Conservation (phyloP, 2,113 vertebrate genomes). For the Poeciliopsis occidentalis region DNA sequence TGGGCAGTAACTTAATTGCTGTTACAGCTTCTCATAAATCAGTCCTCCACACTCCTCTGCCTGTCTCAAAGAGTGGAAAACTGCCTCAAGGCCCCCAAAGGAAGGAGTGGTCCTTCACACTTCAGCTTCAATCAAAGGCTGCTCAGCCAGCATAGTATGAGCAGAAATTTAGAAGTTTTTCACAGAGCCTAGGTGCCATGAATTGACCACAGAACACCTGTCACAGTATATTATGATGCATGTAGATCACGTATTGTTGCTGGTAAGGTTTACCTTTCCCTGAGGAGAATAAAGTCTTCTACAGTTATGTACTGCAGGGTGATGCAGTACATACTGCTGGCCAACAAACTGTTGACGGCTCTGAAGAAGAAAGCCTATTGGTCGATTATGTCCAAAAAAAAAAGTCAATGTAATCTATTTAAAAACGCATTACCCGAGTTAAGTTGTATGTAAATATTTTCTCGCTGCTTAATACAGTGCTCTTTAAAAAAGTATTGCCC, state of each 20-base stretch:
- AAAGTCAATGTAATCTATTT: conserved; percentile 10
- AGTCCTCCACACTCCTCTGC: conserved; percentile 33
- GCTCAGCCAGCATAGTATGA: conserved; percentile 33
- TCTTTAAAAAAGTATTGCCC: too few species aligned
- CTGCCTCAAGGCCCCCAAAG: conserved; percentile 37
- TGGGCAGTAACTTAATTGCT: conserved; percentile 53
- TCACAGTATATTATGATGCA: conserved; percentile 54
- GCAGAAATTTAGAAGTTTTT: conserved; percentile 62
- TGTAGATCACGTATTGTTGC: conserved; percentile 52
- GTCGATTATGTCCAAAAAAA: conserved; percentile 52
- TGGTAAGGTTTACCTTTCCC: conserved; percentile 56
- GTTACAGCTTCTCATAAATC: conserved; percentile 43
- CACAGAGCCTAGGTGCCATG: conserved; percentile 28
- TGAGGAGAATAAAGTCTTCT: conserved; percentile 49
- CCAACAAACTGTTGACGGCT: conserved; percentile 27
- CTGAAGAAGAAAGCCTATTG: conserved; percentile 30
- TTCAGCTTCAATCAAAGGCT: conserved; percentile 66
- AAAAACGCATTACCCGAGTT: not conserved
- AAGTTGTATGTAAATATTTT: not conserved
- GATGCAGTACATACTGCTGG: conserved; percentile 21
- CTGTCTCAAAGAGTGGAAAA: conserved; percentile 42
- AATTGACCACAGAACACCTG: conserved; percentile 66
- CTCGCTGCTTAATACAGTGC: not conserved
- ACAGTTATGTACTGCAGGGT: conserved; percentile 39
- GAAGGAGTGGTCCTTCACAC: conserved; percentile 59